These are phyloP conservation scores for Solenopsis invicta DNA, from an alignment of 1,140 invertebrate genomes.

Conservation along the genomic window DNA sequence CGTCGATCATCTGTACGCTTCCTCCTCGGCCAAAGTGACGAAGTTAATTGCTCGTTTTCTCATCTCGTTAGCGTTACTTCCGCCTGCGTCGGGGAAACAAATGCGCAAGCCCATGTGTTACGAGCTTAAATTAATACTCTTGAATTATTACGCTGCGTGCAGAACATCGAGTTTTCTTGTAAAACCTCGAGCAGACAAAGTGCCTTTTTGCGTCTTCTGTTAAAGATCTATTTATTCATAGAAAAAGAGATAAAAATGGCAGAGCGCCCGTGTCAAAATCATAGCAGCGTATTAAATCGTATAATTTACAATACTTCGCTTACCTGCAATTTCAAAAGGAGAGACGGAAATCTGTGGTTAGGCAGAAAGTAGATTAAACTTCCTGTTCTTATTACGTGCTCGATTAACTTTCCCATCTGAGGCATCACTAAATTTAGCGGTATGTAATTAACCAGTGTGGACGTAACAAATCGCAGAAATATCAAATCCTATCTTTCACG, in stretches of 20 bases:
- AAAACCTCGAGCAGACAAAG: neutral
- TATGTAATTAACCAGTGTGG: conserved; percentile 71
- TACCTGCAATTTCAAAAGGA: conserved; percentile 31
- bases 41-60: conserved; percentile 83
- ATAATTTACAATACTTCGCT: conserved; percentile 20
- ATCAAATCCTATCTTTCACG: conserved; percentile 63
- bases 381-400: conserved; percentile 77
- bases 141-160: conserved; percentile 43
- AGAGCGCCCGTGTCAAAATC: neutral
- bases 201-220: neutral
- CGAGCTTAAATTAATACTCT: conserved; percentile 37
- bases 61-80: conserved; percentile 80
- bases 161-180: conserved; percentile 31
- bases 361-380: conserved; percentile 68
- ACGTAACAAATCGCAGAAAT: conserved; percentile 68
- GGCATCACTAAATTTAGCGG: conserved; percentile 69
- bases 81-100: conserved; percentile 51
- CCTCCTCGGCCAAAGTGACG: conserved; percentile 76
- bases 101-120: conserved; percentile 55
- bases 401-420: conserved; percentile 73
- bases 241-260: neutral
- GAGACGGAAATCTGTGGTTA: neutral
- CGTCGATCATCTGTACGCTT: conserved; percentile 73
- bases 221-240: neutral
- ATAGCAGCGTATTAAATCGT: neutral